Evolutionary conservation across 2,888 invertebrate genomes (phyloP), one percentile per base, ranked within the genome.

Genomic region (Apamea anceps): DNA sequence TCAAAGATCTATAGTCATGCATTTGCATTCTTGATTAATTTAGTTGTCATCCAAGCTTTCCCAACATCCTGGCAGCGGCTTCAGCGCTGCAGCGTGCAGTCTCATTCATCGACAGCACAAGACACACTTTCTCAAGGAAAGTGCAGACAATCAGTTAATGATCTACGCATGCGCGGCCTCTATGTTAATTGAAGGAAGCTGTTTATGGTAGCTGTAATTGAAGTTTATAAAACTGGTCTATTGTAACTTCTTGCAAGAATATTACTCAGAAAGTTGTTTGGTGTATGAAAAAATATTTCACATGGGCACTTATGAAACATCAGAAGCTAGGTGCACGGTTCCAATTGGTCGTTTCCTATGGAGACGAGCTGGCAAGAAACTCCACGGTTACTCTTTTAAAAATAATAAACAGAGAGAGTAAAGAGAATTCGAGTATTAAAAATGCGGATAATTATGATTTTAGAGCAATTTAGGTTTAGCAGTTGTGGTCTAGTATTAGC

Each of bases 121-220:
- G 81, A 67, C 70, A 70, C 62, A 60, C 78, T 85, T 86, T 85
- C 75, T 72, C 60, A 15, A 65, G 32, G 71, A 82, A 74, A 85
- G 82, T 73, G 63, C 13, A 45, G 51, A 72, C 57, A 51, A 62
- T 71, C 71, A 48, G 66, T 48, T 60, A 75, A 57, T 75, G 74
- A 71, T 75, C 73, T 68, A 48, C 66, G 71, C 45, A 66, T 62
- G 80, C 37, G n/a, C 70, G 32, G 51, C 21, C 21, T 60, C 48
- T 21, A 63, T 60, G 37, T 54, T 73, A 71, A 78, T 85, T 71
- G 51, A 67, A 73, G 73, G 75, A 77, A 66, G 63, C 60, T n/a
- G 72, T 13, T 42, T 25, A 57, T 28, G 15, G 28, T 54, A 37
- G 60, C 28, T 57, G 68, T 51, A 15, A 78, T 60, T 73, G 70